Evolutionary conservation across 2,113 vertebrate species (phyloP), one percentile per base, ranked within the genome.

Genomic region (Sclerurus mexicanus): DNA sequence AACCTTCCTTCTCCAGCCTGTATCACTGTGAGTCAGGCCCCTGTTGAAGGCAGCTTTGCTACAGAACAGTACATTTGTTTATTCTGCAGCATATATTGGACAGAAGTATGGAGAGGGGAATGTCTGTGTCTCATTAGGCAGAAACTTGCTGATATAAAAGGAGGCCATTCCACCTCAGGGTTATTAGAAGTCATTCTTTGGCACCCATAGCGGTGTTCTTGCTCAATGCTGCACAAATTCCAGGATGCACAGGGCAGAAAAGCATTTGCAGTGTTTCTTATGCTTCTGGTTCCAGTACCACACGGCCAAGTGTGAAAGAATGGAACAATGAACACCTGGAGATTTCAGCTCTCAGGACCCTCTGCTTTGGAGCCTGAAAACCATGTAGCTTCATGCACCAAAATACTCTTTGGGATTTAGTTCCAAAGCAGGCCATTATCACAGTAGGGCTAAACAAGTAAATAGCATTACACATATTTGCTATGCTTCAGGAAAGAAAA

Each of bases 31-130:
- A 74, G 31, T 46, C 63, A 73, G 75, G 8, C 49, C 16, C 30
- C 24, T 0, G 1, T 40, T 1, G 0, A 59, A 21, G 53, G 47
- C 19, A 0, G 4, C 31, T 64, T 31, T 74, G 53, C 60, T 31
- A 25, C 7, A 80, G 60, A 53, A 73, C 28, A 59, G 30, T 25
- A 46, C 3, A 18, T 62, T 88, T 52, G 7, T 76, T 89, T 46
- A n/a, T 80, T 72, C 59, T 86, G 37, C n/a, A 77, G 68, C 28
- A 63, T 39, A 6, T 33, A 53, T 2, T 46, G 46, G 37, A 37
- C 72, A 86, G 68, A 92, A 94, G 21, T 15, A 49, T 0, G 3
- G 64, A 58, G 60, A 52, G 28, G n/a, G 35, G 21, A 83, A 73
- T 37, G 10, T 35, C 77, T 77, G 0, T 58, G 23, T 62, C 37